Conservation (phyloP, 2,797 vertebrate genomes). For the Amphiprion clarkii region DNA sequence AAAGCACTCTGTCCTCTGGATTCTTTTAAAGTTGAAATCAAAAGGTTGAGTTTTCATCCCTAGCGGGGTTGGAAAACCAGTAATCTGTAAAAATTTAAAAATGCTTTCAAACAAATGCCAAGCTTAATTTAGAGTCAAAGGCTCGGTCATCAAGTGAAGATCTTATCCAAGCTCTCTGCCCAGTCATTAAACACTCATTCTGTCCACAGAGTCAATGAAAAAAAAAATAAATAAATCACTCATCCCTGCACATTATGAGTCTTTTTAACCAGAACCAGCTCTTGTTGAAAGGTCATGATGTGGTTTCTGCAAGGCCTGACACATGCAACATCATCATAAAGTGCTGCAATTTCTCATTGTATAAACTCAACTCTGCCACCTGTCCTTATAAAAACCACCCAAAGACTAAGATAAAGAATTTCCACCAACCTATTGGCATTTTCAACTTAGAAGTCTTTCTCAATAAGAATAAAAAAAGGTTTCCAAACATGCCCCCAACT, state of each 20-base stretch:
- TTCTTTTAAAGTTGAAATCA: too few species aligned
- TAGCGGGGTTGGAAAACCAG: background rate
- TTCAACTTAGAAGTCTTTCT: background rate
- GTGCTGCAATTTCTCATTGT: background rate
- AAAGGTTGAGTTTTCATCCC: background rate
- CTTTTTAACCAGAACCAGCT: background rate
- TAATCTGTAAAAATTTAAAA: background rate
- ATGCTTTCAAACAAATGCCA: background rate
- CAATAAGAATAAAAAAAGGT: background rate
- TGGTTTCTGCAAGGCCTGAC: background rate
- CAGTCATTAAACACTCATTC: background rate
- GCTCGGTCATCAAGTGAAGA: background rate
- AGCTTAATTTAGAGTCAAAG: slow-evolving; percentile 6
- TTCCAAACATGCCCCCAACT: too few species aligned
- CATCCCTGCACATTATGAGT: accelerated
- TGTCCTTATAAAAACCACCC: too few species aligned
- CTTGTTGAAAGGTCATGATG: background rate
- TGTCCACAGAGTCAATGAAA: background rate
- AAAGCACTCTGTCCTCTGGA: too few species aligned
- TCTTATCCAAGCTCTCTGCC: background rate
- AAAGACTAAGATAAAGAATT: background rate
- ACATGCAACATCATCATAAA: background rate
- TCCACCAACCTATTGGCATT: background rate
- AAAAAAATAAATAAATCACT: background rate
- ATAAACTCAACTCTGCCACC: background rate